Conservation (phyloP, 2,113 vertebrate genomes). For the Seriola dumerili region DNA sequence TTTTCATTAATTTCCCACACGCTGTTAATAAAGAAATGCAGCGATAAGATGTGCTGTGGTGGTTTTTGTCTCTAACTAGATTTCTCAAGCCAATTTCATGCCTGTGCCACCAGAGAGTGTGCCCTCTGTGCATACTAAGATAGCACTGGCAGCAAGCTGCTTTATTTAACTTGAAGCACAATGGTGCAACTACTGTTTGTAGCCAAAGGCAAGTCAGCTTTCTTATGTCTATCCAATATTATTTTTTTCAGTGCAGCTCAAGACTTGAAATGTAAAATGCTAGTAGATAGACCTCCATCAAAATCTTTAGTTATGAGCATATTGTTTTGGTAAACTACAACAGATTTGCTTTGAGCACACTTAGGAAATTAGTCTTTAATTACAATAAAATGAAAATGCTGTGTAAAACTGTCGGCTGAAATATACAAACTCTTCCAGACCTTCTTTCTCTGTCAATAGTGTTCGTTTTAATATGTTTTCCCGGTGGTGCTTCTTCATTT, state of each 20-base stretch:
- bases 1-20: slow-evolving; percentile 99
- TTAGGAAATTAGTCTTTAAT: slow-evolving; percentile 5
- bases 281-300: neutral
- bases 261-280: neutral
- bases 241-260: neutral
- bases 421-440: neutral
- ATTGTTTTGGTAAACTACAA: neutral
- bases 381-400: neutral
- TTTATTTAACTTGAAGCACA: slow-evolving; percentile 50
- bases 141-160: slow-evolving; percentile 19
- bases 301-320: neutral
- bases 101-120: slow-evolving; percentile 66
- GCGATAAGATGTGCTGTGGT: slow-evolving; percentile 71
- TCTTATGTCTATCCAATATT: neutral
- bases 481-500: no score
- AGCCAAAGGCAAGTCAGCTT: slow-evolving; percentile 1
- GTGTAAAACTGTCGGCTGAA: neutral
- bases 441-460: neutral
- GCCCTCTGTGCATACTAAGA: slow-evolving; percentile 75
- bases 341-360: neutral
- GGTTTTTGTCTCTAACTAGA: slow-evolving; percentile 74
- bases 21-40: slow-evolving; percentile 87
- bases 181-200: slow-evolving; percentile 41
- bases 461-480: no score
- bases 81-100: slow-evolving; percentile 83